Percentiles rank a stretch among this genome's conserved stretches.
phyloP scores from a whole-genome alignment of 2,113 vertebrate species.

The Conger conger region DNA sequence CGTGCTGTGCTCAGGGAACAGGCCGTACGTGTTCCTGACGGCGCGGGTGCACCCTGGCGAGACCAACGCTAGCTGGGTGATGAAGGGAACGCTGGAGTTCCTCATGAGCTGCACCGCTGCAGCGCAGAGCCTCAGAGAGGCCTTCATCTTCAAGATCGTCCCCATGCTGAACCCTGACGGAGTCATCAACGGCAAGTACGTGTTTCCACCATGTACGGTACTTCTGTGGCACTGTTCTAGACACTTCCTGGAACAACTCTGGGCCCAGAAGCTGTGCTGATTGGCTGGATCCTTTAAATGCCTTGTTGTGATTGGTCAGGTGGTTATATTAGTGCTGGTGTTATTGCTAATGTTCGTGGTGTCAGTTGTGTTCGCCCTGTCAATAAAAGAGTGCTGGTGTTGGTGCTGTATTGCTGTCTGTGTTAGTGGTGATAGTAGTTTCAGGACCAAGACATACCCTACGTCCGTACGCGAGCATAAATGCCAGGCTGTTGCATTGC shows the following conservation, averaged over 20 bases:
- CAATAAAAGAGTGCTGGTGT: neutral
- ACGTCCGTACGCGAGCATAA: no score
- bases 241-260: no score
- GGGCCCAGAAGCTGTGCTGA: no score
- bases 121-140: conserved; percentile 87
- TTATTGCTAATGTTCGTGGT: neutral
- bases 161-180: conserved; percentile 99
- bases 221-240: neutral
- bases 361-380: no score
- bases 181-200: conserved; percentile 97
- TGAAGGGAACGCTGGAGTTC: conserved; percentile 97
- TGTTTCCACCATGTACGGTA: conserved; percentile 16
- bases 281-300: no score
- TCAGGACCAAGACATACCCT: no score
- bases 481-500: no score
- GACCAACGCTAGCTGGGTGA: conserved; percentile 98
- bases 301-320: no score
- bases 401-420: neutral
- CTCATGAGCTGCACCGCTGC: conserved; percentile 85
- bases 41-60: conserved; percentile 96
- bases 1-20: conserved; percentile 75
- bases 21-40: conserved; percentile 92
- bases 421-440: no score
- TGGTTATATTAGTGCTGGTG: neutral
- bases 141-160: conserved; percentile 97